Base-by-base conservation (phyloP, 2,113 vertebrate species). In the Alexandromys fortis region DNA sequence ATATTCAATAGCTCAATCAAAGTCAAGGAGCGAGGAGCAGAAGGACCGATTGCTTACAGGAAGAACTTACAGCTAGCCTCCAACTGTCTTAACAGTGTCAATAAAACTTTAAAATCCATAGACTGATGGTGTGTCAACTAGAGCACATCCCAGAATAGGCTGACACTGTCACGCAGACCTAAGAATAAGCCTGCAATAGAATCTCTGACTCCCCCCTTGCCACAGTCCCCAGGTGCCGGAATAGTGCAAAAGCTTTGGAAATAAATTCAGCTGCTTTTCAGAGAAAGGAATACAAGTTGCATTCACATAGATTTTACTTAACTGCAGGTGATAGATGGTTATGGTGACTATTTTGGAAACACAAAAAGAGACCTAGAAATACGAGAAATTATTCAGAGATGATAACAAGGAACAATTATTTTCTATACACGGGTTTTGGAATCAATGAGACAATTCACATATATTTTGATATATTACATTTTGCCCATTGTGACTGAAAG, bases 41-140 rank as follows among this genome's bases (percentile, higher is more conserved):
- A 97, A 96, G 97, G 98, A 98, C 95, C 90, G 67, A 93, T 89
- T 97, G 97, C 97, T 98, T 96, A 97, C 86, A 96, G 97, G 98
- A 97, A 97, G 97, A 98, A 97, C 97, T 98, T 93, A 94, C 79
- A 86, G 93, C 94, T 88, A 90, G 94, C 95, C 95, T 96, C 86
- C 91, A 93, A 95, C 90, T 97, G 98, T 98, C 98, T 98, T 96
- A 97, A 97, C 96, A 97, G 95, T 97, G 98, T 98, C 98, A 82
- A 98, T 98, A 98, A 98, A 98, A 97, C 98, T 98, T 98, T 98
- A 98, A 97, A 98, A 98, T 98, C 98, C 98, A 97, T 98, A 96
- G 92, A 94, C 96, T 98, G 98, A 98, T 98, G 97, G 98, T 94
- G 95, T 97, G 94, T 79, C 55, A 90, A 88, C 89, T 47, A 95